Base-by-base conservation (phyloP, 2,797 vertebrate genomes). In the Eulemur mongoz region DNA sequence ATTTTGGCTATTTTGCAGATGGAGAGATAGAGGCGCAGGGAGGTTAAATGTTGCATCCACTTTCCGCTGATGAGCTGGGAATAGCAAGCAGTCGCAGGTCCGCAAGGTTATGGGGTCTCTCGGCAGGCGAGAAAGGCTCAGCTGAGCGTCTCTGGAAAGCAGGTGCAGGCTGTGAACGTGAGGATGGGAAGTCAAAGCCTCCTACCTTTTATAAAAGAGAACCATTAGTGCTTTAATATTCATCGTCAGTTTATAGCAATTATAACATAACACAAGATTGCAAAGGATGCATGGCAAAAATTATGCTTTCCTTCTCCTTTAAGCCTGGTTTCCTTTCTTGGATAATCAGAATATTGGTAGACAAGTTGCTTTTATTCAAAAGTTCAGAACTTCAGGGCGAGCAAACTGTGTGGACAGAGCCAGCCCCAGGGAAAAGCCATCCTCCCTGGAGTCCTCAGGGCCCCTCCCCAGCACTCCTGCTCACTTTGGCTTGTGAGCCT, bases 1-100 rank as follows among this genome's bases (percentile, higher is more conserved):
- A 86, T 92, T 96, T 89, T 1, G 0, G 70, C 91, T 59, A 18
- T 93, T 95, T 86, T 94, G 86, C 89, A 96, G 95, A 87, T 89
- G 87, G 96, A 96, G 91, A 94, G 82, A 32, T 0, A 32, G 61
- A 63, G 32, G 40, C 18, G 0, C 48, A 76, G 79, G 38, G 78
- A 75, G 57, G 85, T 48, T 72, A 95, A 87, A 79, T 6, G n/a
- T 93, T 57, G 30, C 48, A 35, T 32, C 69, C 35, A 82, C 27
- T 85, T 85, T 45, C 32, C 15, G 12, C 13, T 15, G 88, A 54
- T n/a, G 67, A 95, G 57, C 70, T 95, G 89, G 90, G 25, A 52
- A 27, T 48, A 97, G 57, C 54, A 54, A n/a, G 38, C 79, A 32
- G 32, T 25, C 38, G 79, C 38, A 40, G 25, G 57, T 48, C 32